Evolutionary conservation across 2,888 invertebrate species (phyloP), one percentile per base, ranked within the genome.

Genomic region (Oscheius myriophilus): DNA sequence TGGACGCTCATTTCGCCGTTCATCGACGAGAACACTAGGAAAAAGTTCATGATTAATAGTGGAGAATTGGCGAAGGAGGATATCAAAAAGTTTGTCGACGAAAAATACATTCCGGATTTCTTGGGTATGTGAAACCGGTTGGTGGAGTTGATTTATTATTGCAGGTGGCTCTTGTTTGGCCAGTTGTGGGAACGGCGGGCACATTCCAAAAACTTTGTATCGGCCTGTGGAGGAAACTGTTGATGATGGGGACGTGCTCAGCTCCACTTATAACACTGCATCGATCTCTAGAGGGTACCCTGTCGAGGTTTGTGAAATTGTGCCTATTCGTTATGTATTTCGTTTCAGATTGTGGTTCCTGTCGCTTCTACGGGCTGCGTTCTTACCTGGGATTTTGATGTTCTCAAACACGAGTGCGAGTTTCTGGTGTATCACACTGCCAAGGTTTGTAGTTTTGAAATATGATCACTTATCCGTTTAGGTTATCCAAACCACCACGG

Each of bases 321-420:
- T n/a, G n/a, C n/a, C n/a, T n/a, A n/a, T n/a, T n/a, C n/a, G n/a
- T n/a, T n/a, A n/a, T n/a, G n/a, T n/a, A n/a, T n/a, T n/a, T n/a
- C n/a, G 6, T 14, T 77, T 33, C 77, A 89, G 89, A 88, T 89
- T 39, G 77, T 93, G 73, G 91, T 96, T 63, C 90, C 90, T 59
- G 93, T 93, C 80, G 90, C 91, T 67, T 93, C 94, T 87, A 91
- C 92, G 16, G 93, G 93, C 81, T 92, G 93, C 87, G 94, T 96
- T 70, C 90, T 96, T 53, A 95, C 95, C 26, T 96, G 95, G 95
- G 96, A 96, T 89, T 96, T 95, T 89, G 95, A 96, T 89, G 93
- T 95, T 63, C 90, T 95, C 87, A 91, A 93, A 26, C 93, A 93
- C 86, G 93, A 93, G 87, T 91, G 95, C 80, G 91, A 92, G 73